Evolutionary conservation across 2,888 invertebrate species (phyloP).

Genomic region (Nomada flava): DNA sequence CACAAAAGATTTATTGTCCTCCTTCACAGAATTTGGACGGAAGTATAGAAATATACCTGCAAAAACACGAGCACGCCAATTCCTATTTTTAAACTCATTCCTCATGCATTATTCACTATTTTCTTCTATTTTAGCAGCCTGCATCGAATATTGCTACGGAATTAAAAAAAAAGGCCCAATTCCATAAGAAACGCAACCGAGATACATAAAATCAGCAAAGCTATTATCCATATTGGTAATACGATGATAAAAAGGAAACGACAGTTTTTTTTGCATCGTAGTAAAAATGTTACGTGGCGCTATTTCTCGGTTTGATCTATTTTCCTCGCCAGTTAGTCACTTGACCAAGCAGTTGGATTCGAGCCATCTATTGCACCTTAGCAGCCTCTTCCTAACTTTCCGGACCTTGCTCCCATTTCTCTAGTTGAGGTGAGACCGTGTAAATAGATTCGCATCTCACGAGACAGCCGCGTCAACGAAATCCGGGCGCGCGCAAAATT

Average conservation of each 20-base stretch:
- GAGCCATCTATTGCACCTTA: constrained; percentile 83
- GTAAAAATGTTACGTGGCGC: constrained; percentile 30
- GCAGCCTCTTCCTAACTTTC: constrained; percentile 83
- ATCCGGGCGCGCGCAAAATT: constrained; percentile 28
- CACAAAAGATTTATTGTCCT: background rate
- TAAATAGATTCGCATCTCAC: constrained; percentile 75
- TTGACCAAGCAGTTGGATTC: constrained; percentile 81
- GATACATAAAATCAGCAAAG: too few species aligned
- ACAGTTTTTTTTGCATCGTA: background rate
- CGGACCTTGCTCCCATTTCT: constrained; percentile 84
- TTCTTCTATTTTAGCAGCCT: background rate
- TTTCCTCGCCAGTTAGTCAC: constrained; percentile 79
- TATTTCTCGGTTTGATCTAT: constrained; percentile 75
- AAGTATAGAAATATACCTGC: background rate
- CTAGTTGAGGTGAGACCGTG: constrained; percentile 75
- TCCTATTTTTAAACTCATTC: background rate
- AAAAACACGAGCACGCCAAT: background rate
- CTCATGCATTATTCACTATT: background rate
- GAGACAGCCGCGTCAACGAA: constrained; percentile 29
- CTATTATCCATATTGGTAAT: too few species aligned
- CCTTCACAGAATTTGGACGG: background rate
- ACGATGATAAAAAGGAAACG: too few species aligned
- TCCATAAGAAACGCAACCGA: background rate
- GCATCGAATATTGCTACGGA: background rate
- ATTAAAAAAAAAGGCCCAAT: too few species aligned